Evolutionary conservation across 1,140 invertebrate species (phyloP).

Genomic region (Calliphora vicina): DNA sequence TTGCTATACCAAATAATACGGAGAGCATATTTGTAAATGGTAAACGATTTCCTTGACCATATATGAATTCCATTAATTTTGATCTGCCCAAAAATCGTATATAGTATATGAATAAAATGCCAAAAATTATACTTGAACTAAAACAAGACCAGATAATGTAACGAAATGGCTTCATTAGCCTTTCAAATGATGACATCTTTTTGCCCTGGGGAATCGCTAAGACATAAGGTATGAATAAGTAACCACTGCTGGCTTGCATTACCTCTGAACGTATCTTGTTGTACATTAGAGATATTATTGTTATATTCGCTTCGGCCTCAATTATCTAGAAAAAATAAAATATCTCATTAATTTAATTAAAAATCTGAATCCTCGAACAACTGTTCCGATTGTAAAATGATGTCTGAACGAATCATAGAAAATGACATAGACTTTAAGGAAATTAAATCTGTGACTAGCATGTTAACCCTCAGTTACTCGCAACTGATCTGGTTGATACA

Average conservation of each 20-base stretch:
- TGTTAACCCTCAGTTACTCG: too few species aligned
- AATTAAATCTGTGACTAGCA: too few species aligned
- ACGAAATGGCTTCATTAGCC: slow-evolving; percentile 48
- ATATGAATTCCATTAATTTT: slow-evolving; percentile 42
- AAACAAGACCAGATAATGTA: slow-evolving; percentile 52
- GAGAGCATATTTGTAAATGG: slow-evolving; percentile 49
- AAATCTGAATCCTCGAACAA: too few species aligned
- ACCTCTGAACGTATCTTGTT: slow-evolving; percentile 43
- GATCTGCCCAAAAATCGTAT: slow-evolving; percentile 33
- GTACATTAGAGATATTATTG: slow-evolving; percentile 53
- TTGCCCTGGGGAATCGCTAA: slow-evolving; percentile 47
- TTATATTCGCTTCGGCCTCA: slow-evolving; percentile 49
- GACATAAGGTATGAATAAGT: slow-evolving; percentile 50
- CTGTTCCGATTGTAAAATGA: too few species aligned
- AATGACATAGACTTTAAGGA: too few species aligned
- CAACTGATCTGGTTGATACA: too few species aligned
- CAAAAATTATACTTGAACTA: slow-evolving; percentile 39
- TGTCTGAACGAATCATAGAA: too few species aligned
- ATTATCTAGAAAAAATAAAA: slow-evolving; percentile 45
- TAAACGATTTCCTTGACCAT: slow-evolving; percentile 45
- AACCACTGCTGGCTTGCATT: slow-evolving; percentile 50
- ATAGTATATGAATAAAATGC: slow-evolving; percentile 41
- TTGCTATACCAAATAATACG: slow-evolving; percentile 43
- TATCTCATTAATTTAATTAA: neutral
- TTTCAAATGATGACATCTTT: slow-evolving; percentile 46